phyloP scores from a whole-genome alignment of 1,140 invertebrate species.

The Magallana gigas region DNA sequence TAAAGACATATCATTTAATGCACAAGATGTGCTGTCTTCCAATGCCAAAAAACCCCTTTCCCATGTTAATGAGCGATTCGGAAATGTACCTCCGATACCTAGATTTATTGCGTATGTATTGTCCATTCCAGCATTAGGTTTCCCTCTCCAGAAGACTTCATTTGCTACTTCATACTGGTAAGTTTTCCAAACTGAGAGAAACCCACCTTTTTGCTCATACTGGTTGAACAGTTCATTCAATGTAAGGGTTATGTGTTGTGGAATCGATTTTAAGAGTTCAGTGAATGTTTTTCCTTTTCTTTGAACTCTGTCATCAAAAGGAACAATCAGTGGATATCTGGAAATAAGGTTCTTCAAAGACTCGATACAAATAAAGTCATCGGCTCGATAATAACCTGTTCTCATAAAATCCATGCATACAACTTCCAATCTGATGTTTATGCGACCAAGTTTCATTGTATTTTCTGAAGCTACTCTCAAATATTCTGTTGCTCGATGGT shows the following conservation, averaged over 20 bases:
- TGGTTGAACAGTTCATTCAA: slow-evolving; percentile 34
- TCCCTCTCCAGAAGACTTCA: slow-evolving; percentile 45
- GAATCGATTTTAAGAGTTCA: slow-evolving; percentile 26
- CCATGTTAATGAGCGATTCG: slow-evolving; percentile 16
- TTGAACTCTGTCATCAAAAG: slow-evolving; percentile 14
- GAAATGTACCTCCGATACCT: not conserved
- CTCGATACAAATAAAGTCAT: slow-evolving; percentile 38
- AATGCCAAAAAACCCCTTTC: slow-evolving; percentile 24
- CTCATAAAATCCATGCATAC: slow-evolving; percentile 38
- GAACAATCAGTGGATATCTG: slow-evolving; percentile 40
- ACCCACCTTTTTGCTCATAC: slow-evolving; percentile 37
- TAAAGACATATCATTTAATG: slow-evolving; percentile 29
- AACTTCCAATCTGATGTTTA: slow-evolving; percentile 39
- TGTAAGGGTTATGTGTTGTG: slow-evolving; percentile 32
- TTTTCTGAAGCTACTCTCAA: slow-evolving; percentile 35
- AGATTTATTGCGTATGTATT: slow-evolving; percentile 25
- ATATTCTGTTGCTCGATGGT: slow-evolving; percentile 26
- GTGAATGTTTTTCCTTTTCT: slow-evolving; percentile 20
- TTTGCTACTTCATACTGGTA: slow-evolving; percentile 41
- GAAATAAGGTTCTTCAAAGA: slow-evolving; percentile 31
- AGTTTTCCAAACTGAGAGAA: slow-evolving; percentile 26
- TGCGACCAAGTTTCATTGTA: slow-evolving; percentile 34
- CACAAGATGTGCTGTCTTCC: slow-evolving; percentile 37
- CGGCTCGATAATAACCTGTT: slow-evolving; percentile 7
- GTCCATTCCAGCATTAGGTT: slow-evolving; percentile 38